Base-by-base conservation (phyloP, 1,140 invertebrate genomes). In the Ridgeia piscesae region DNA sequence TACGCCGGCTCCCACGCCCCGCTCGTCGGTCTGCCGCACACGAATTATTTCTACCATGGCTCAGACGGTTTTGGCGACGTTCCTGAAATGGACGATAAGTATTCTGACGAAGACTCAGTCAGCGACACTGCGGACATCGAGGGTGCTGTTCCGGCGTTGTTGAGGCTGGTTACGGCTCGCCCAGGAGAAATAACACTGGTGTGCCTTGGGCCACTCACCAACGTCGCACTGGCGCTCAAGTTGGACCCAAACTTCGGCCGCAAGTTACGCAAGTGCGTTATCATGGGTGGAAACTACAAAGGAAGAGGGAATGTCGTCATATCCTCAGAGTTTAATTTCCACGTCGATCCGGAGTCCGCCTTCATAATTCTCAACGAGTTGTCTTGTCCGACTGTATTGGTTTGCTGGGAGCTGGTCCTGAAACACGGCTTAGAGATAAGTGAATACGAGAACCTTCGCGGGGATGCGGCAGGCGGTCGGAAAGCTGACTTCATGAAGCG, bases 311-410 rank as follows among this genome's bases (percentile, higher is more conserved):
- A 97, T 94, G 95, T 96, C 33, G 97, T 97, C 34, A 94, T 96
- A 0, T 96, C 97, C 89, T 97, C 97, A 14, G 98, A 98, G 95
- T 98, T 98, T 94, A 98, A 98, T 95, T 98, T 98, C 94, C 96
- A 97, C 91, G 95, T 95, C 33, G 98, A 98, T 96, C 97, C 98
- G 0, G 98, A 98, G 96, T 97, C 98, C 35, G 98, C 97, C 0
- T 96, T 97, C 89, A 34, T 92, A 21, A 90, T 92, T n/a, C 89
- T 93, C 42, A 90, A n/a, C 27, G 92, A 93, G 92, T 77, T 92
- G 35, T 35, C 21, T 6, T 92, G 92, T 33, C 89, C 89, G 27
- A 91, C 91, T 33, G 77, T 48, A 0, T 35, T 93, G 35, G 58
- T 93, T 35, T 27, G 58, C 89, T 93, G 93, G 93, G 93, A 93